These are phyloP conservation scores for Leucophenga varia DNA, from an alignment of 1,140 invertebrate genomes.

Conservation along the genomic window DNA sequence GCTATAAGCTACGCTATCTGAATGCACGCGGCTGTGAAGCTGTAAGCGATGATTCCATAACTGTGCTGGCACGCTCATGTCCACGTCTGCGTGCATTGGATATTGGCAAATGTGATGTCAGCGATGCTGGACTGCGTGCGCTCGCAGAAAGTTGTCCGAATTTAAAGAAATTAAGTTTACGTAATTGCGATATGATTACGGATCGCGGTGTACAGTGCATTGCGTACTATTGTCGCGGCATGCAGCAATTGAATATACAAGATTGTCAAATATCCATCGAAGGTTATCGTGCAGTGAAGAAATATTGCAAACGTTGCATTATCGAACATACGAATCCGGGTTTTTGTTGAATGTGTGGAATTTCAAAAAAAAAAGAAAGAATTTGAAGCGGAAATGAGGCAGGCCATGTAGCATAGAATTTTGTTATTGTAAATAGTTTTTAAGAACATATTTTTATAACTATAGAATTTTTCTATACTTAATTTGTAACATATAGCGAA, in stretches of 20 bases:
- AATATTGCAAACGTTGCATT: constrained; percentile 86
- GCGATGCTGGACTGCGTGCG: constrained; percentile 79
- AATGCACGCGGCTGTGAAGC: constrained; percentile 90
- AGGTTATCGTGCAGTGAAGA: constrained; percentile 87
- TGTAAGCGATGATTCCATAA: constrained; percentile 85
- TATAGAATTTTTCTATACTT: too few species aligned
- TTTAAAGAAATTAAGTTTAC: constrained; percentile 83
- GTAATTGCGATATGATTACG: constrained; percentile 86
- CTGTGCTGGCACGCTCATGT: constrained; percentile 79
- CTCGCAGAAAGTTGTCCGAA: constrained; percentile 87
- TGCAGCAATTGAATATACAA: constrained; percentile 89
- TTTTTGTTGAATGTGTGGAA: constrained; percentile 76
- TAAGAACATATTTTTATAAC: too few species aligned
- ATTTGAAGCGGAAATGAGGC: constrained; percentile 40
- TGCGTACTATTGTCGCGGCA: constrained; percentile 81
- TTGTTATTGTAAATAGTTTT: constrained; percentile 31
- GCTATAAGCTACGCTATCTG: constrained; percentile 86
- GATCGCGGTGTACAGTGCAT: constrained; percentile 84
- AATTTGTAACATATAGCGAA: too few species aligned
- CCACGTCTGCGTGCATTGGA: constrained; percentile 81
- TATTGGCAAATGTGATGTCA: constrained; percentile 90
- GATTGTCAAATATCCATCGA: constrained; percentile 85
- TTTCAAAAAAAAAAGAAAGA: too few species aligned
- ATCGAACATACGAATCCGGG: constrained; percentile 94
- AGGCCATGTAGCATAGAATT: constrained; percentile 38